Base-by-base conservation (phyloP, 2,888 invertebrate genomes). In the Mycogona germanica region DNA sequence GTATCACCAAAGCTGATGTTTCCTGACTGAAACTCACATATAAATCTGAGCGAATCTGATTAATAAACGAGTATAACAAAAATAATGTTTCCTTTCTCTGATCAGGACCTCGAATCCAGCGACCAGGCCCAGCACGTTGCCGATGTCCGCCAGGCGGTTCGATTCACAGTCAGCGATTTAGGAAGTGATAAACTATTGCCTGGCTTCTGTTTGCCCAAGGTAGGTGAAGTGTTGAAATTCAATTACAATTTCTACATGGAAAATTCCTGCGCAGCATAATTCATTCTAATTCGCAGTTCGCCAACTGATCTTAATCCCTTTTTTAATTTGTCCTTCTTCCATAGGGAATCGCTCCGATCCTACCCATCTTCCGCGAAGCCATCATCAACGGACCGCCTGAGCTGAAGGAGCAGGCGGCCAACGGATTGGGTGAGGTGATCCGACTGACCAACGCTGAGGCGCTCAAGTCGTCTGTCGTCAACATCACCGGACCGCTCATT, bases 401-500 rank as follows among this genome's bases (percentile, higher is more conserved):
- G 61, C 82, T 91, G 67, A 97, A 97, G 70, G 97, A 96, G 72
- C 84, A 84, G 60, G 95, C 96, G 0, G 91, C 96, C 6, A 82
- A 87, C 66, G 93, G 93, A 59, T 73, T 97, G 62, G 84, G 85
- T 50, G 81, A 82, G 68, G 78, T 89, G 17, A 89, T 93, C 65
- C 77, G 76, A 64, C 73, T 87, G 56, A 92, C 95, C 5, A 87
- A 84, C 60, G 79, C 93, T 0, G 77, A 81, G 51, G 89, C 95
- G 4, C 73, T 97, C 54, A 92, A 93, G 69, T 87, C 95, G 0
- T 95, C 95, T 47, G 96, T 97, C 3, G 87, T 97, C 57, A 87
- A 92, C 68, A 91, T 98, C 64, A 97, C 97, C 3, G 98, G 98
- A 1, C 97, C 98, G 0, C 76, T 98, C 58, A 98, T 98, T 72